A percentile compares a stretch with the other conserved stretches of the same genome.
phyloP scores from a whole-genome alignment of 1,140 invertebrate species.

The Subanguina moxae region DNA sequence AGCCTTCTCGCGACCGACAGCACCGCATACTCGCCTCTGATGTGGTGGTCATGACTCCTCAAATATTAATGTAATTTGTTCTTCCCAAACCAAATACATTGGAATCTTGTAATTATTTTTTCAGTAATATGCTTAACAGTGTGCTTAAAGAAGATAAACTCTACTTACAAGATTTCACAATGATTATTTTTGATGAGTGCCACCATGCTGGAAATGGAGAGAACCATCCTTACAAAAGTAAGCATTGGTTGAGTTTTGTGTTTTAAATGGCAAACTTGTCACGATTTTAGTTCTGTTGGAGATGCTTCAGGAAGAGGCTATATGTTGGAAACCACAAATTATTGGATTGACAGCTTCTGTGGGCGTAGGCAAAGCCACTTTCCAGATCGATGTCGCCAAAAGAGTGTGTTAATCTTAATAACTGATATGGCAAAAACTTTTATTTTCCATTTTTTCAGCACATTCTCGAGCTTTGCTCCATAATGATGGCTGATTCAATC shows the following conservation, averaged over 20 bases:
- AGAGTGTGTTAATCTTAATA: neutral
- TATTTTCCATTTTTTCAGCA: too few species aligned
- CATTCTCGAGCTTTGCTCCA: constrained; percentile 26
- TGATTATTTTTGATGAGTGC: constrained; percentile 51
- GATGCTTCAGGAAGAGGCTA: constrained; percentile 12
- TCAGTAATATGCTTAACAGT: constrained; percentile 47
- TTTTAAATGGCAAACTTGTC: neutral
- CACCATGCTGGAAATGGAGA: constrained; percentile 31
- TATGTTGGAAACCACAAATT: constrained; percentile 33
- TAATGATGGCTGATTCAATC: constrained; percentile 30
- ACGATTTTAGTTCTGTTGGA: constrained; percentile 43
- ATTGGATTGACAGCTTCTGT: constrained; percentile 49
- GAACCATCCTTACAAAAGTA: constrained; percentile 43
- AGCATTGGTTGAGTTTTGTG: too few species aligned
- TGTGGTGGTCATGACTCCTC: constrained; percentile 48
- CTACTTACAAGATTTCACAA: constrained; percentile 40
- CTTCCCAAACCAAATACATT: neutral
- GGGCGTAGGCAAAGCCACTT: constrained; percentile 33
- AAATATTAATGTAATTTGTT: constrained; percentile 37
- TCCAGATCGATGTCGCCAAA: constrained; percentile 12
- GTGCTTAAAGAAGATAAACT: constrained; percentile 24
- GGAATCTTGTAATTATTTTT: constrained; percentile 22
- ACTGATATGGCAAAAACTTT: constrained; percentile 8
- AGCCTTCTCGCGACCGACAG: constrained; percentile 21
- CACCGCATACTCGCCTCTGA: constrained; percentile 32